phyloP scores from a whole-genome alignment of 2,113 vertebrate genomes.

The Baryphthengus martii region DNA sequence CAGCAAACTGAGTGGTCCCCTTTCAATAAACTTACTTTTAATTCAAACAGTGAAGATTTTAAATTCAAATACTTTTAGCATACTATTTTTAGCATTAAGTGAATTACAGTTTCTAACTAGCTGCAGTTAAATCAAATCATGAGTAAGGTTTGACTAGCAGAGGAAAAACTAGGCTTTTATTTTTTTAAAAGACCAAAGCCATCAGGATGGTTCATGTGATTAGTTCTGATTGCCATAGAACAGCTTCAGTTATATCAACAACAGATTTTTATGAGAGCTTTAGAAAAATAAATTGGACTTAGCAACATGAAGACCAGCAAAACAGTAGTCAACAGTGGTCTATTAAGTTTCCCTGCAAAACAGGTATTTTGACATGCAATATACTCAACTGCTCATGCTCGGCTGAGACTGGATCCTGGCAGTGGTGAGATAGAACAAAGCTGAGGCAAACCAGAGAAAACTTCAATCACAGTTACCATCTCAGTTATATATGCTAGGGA shows the following conservation, averaged over 20 bases:
- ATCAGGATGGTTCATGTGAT: neutral
- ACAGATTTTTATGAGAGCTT: neutral
- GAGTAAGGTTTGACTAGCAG: neutral
- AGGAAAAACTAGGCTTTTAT: neutral
- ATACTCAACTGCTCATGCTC: neutral
- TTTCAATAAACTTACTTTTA: neutral
- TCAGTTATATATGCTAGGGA: fast-evolving
- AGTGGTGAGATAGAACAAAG: neutral
- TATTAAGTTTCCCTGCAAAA: neutral
- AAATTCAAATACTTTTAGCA: neutral
- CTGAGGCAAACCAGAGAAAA: neutral
- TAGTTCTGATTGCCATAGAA: neutral
- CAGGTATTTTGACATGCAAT: neutral
- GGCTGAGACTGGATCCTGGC: neutral
- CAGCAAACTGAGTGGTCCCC: neutral
- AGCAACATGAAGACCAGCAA: neutral
- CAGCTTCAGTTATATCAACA: neutral
- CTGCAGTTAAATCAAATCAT: neutral
- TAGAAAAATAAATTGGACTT: neutral
- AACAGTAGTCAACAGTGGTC: neutral
- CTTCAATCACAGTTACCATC: neutral
- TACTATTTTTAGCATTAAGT: neutral
- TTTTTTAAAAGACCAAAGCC: neutral
- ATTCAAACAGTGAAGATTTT: neutral
- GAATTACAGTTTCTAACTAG: neutral